phyloP scores from a whole-genome alignment of 2,113 vertebrate genomes.

The Ptychochromis oligacanthus region DNA sequence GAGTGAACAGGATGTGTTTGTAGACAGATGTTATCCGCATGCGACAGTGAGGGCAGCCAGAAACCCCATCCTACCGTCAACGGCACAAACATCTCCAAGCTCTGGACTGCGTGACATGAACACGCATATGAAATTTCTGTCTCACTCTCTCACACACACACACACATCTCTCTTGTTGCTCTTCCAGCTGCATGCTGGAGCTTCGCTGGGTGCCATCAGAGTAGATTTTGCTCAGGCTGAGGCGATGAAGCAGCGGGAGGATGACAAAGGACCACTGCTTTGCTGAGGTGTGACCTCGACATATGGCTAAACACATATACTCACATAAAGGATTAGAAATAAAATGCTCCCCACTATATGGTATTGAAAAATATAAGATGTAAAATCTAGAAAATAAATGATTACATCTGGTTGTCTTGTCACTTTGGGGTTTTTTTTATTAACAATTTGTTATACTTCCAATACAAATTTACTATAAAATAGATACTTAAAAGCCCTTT shows the following conservation, averaged over 20 bases:
- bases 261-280: slow-evolving; percentile 8
- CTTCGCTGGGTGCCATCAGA: slow-evolving; percentile 67
- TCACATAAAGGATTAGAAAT: not conserved
- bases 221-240: slow-evolving; percentile 61
- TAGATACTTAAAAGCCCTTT: not conserved
- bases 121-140: slow-evolving; percentile 16
- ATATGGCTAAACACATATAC: slow-evolving; percentile 4
- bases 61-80: slow-evolving; percentile 38
- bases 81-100: slow-evolving; percentile 48
- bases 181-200: slow-evolving; percentile 73
- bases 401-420: not conserved
- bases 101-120: slow-evolving; percentile 27
- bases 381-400: not conserved
- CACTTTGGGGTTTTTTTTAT: no score
- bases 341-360: not conserved
- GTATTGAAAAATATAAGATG: not conserved
- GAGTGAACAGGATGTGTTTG: not conserved
- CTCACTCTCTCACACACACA: slow-evolving; percentile 1
- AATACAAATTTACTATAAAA: not conserved
- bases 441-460: not conserved
- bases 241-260: slow-evolving; percentile 58
- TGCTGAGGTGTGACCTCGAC: slow-evolving; percentile 38
- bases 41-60: slow-evolving; percentile 59
- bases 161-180: slow-evolving; percentile 23
- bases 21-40: slow-evolving; percentile 75